A percentile compares a stretch with the other conserved stretches of the same genome.
Evolutionary conservation across 1,140 invertebrate species (phyloP).

Genomic region (Neodiprion pinetum): DNA sequence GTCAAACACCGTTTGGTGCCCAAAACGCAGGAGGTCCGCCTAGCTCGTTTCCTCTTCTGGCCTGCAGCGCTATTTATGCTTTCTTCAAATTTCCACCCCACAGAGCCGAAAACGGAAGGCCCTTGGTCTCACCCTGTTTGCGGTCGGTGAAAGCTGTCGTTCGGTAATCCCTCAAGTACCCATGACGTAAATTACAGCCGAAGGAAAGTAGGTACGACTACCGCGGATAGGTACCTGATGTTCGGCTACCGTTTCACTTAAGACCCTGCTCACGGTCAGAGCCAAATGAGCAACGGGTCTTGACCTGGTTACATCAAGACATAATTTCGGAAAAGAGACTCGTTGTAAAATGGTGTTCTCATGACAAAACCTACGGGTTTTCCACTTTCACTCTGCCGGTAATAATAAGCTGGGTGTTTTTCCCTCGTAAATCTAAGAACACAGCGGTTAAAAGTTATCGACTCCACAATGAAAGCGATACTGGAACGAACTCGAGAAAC

Average conservation of each 20-base stretch:
- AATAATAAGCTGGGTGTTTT: too few relatives aligned
- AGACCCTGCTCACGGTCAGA: neutral
- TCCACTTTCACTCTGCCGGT: too few relatives aligned
- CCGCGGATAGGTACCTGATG: neutral
- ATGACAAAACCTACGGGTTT: too few relatives aligned
- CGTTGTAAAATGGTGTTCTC: too few relatives aligned
- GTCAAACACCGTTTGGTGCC: slow-evolving; percentile 6
- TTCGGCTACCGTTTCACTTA: too few relatives aligned
- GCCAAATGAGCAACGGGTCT: neutral
- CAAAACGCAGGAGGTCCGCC: slow-evolving; percentile 46
- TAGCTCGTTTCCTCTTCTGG: slow-evolving; percentile 41
- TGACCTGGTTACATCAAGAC: neutral
- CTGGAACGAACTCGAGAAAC: too few relatives aligned
- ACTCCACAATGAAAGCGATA: too few relatives aligned
- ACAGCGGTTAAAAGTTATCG: too few relatives aligned
- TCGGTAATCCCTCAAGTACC: neutral
- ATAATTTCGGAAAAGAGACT: neutral
- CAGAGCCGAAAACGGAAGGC: slow-evolving; percentile 48
- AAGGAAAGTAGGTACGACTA: neutral
- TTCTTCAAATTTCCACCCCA: slow-evolving; percentile 37
- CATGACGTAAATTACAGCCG: neutral
- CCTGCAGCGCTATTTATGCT: slow-evolving; percentile 36
- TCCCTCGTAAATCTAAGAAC: too few relatives aligned
- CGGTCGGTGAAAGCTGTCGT: slow-evolving; percentile 4
- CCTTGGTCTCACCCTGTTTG: neutral